Evolutionary conservation across 2,888 invertebrate species (phyloP), one percentile per base, ranked within the genome.

Genomic region (Trachelus troglodyta): DNA sequence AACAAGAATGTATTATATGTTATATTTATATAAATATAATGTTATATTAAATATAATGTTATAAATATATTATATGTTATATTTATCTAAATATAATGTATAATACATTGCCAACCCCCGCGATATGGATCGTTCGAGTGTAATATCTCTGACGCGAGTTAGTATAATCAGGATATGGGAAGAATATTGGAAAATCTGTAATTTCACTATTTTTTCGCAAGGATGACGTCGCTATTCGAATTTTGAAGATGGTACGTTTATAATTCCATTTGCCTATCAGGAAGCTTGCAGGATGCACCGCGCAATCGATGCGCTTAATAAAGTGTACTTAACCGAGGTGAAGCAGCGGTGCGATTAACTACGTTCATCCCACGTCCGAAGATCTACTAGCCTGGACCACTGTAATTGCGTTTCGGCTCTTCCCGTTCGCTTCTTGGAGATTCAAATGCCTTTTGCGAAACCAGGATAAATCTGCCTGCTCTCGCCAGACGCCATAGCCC

Each of bases 231-330:
- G 9, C 2, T 1, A 56, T 37, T 56, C 2, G 56, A 56, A 56
- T 56, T 23, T 23, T 56, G 2, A 9, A 23, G 23, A 56, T 23
- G 23, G 86, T 86, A 87, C 87, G 87, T 88, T 88, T 87, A 86
- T 89, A 87, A 88, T 88, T 87, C 87, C 86, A 87, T 88, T 88
- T 88, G 86, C 81, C 85, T 79, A 82, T 82, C 86, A 87, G 88
- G 87, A 56, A 56, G 23, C 56, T 23, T 2, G 56, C 23, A 83
- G 81, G 82, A 83, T 80, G 85, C 81, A 82, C 84, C 85, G 84
- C 82, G 82, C 83, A 85, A 85, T 85, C 85, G 85, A 86, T 86
- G 83, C 86, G 85, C 84, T 88, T 87, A 88, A 89, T 88, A 87
- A 88, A 87, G 87, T 87, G 87, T 85, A 85, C 83, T 86, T 86